Base-by-base conservation (phyloP, 30 jellyfish, hydroid and myxozoan genomes). In the Cassiopea xamachana region DNA sequence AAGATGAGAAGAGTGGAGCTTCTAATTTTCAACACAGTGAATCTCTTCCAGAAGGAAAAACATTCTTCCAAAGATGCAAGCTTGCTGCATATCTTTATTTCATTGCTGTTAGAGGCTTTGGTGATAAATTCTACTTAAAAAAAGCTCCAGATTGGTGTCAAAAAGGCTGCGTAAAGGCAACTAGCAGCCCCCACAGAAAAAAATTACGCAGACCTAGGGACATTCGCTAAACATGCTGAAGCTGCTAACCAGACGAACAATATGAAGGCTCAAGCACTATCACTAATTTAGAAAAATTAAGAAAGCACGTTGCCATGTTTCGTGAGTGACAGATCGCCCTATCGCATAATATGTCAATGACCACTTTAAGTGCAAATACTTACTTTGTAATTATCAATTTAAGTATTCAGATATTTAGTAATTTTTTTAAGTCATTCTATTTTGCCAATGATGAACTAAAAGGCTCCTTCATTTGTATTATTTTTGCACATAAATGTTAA, bases 51-150 rank as follows among this genome's bases (percentile, higher is more conserved):
- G 60, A 58, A 48, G 81, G 46, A 60, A 87, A 79, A 46, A 59
- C 81, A 10, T 49, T 50, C 19, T 68, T 87, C 84, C 60, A 59
- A 67, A 45, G 81, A 15, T 87, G 94, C 80, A 87, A 87, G 70
- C 27, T 87, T 70, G 87, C 94, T 27, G 94, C 94, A 14, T 78
- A 87, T 77, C 79, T 87, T 16, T 87, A 87, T 51, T 87, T 59
- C 89, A 46, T 87, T 1, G 84, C 89, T 4, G 89, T 87, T 62
- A 61, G 94, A 87, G 94, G 94, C 14, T 87, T 87, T 69, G 94
- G 94, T n/a, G 83, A 87, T 48, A 87, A 58, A 67, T 87, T 51
- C 68, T 87, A 87, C 78, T 46, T 67, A 58, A 47, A 87, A 15
- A 58, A 77, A 19, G 46, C 89, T 9, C 88, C 94, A 0, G 77